These are phyloP conservation scores for Leptodirus hochenwartii DNA, from an alignment of 2,888 invertebrate species.

Conservation along the genomic window DNA sequence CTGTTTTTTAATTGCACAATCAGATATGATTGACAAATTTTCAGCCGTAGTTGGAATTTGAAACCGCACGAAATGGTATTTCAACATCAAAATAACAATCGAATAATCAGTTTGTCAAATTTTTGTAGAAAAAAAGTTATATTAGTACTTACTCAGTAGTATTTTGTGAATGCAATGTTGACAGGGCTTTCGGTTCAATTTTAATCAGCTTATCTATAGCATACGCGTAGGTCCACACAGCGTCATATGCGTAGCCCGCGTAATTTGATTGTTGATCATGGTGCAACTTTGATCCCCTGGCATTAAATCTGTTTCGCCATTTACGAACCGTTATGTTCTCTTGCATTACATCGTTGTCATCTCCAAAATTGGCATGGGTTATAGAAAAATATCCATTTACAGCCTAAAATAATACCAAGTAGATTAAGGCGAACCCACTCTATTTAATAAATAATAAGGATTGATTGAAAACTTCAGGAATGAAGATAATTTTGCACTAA, in stretches of 20 bases:
- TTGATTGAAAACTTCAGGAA: no score
- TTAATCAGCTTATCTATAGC: slow-evolving; percentile 45
- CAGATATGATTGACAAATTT: no score
- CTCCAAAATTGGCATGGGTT: slow-evolving; percentile 46
- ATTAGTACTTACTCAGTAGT: slow-evolving; percentile 29
- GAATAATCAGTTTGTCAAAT: slow-evolving; percentile 10
- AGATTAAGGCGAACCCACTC: no score
- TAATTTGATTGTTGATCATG: slow-evolving; percentile 32
- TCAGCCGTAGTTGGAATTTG: no score
- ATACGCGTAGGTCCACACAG: slow-evolving; percentile 62
- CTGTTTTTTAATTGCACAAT: no score
- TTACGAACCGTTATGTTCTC: slow-evolving; percentile 42
- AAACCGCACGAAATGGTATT: no score
- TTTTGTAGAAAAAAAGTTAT: slow-evolving; percentile 11
- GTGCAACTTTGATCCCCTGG: slow-evolving; percentile 9
- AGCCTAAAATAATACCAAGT: slow-evolving; percentile 31
- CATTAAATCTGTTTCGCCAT: slow-evolving; percentile 36
- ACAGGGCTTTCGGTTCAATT: slow-evolving; percentile 37
- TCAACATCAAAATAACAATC: no score
- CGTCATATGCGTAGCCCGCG: slow-evolving; percentile 64
- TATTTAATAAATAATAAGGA: no score
- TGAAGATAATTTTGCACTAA: no score
- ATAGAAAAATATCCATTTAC: slow-evolving; percentile 56
- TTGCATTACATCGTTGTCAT: slow-evolving; percentile 38
- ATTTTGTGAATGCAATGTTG: slow-evolving; percentile 32